Evolutionary conservation across 2,113 vertebrate genomes (phyloP).

Genomic region (Alethe diademata): DNA sequence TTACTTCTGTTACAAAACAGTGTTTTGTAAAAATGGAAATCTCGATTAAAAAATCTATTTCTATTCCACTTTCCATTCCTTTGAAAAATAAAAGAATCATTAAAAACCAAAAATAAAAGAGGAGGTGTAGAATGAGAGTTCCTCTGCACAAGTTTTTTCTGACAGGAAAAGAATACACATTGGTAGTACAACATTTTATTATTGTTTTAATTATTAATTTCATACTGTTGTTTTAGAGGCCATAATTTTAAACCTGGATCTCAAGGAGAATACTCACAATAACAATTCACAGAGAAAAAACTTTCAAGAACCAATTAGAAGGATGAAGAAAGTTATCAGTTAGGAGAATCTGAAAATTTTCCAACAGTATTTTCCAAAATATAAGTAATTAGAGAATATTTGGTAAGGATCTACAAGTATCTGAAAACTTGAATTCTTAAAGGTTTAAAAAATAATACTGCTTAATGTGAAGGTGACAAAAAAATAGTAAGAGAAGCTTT

Average conservation of each 20-base stretch:
- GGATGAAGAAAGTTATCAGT: background rate
- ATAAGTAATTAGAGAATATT: background rate
- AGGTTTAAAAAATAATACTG: background rate
- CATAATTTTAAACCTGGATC: background rate
- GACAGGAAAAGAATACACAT: background rate
- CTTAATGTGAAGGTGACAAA: background rate
- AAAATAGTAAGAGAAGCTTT: background rate
- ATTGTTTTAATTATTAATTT: background rate
- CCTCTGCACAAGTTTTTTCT: background rate
- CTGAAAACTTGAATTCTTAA: background rate
- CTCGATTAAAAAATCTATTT: fast-evolving
- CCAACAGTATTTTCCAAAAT: background rate
- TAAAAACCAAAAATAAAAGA: background rate
- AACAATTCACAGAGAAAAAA: background rate
- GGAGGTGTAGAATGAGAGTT: background rate
- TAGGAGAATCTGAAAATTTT: background rate
- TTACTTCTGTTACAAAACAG: background rate
- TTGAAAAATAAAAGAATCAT: background rate
- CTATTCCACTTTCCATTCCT: background rate
- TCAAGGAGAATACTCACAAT: background rate
- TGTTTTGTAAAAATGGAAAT: background rate
- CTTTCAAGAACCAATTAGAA: background rate
- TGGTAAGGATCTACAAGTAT: background rate
- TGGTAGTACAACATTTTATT: background rate
- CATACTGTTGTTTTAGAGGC: background rate